Conservation (phyloP, 1,140 invertebrate species). For the Drosophila tani region DNA sequence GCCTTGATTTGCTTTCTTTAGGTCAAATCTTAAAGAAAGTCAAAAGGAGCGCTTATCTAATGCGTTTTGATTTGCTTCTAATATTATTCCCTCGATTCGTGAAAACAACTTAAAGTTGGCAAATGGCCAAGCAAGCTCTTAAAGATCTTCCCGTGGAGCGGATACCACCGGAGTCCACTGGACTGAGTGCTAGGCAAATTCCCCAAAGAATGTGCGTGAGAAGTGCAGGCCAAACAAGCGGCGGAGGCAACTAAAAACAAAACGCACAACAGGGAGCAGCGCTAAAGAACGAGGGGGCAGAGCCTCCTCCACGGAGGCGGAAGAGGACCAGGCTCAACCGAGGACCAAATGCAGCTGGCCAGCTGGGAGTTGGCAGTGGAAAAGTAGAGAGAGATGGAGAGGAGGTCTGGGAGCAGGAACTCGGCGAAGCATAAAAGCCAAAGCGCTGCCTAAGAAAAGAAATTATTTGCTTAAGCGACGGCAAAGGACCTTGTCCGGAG, state of each 20-base stretch:
- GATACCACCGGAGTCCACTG: constrained; percentile 4
- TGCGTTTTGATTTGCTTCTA: background rate
- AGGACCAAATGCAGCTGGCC: constrained; percentile 45
- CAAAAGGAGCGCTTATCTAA: background rate
- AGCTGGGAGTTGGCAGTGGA: constrained; percentile 17
- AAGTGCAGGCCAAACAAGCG: constrained; percentile 74
- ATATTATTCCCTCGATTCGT: background rate
- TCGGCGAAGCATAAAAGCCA: constrained; percentile 66
- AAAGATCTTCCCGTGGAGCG: constrained; percentile 42
- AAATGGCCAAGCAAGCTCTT: constrained; percentile 28
- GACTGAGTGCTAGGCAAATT: constrained; percentile 68
- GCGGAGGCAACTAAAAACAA: constrained; percentile 61
- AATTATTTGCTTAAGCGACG: constrained; percentile 80
- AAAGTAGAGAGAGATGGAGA: background rate
- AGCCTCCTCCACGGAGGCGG: background rate
- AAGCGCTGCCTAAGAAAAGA: constrained; percentile 69
- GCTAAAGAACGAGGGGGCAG: constrained; percentile 6
- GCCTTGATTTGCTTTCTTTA: too few relatives aligned
- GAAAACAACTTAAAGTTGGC: constrained; percentile 29
- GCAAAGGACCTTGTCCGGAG: constrained; percentile 67
- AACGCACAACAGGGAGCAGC: constrained; percentile 66
- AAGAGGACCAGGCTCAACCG: constrained; percentile 9
- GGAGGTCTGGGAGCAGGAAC: constrained; percentile 15
- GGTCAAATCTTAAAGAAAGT: too few relatives aligned
- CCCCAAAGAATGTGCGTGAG: constrained; percentile 65